These are phyloP conservation scores for Columba guinea DNA, from an alignment of 2,797 vertebrate species.

Conservation along the genomic window DNA sequence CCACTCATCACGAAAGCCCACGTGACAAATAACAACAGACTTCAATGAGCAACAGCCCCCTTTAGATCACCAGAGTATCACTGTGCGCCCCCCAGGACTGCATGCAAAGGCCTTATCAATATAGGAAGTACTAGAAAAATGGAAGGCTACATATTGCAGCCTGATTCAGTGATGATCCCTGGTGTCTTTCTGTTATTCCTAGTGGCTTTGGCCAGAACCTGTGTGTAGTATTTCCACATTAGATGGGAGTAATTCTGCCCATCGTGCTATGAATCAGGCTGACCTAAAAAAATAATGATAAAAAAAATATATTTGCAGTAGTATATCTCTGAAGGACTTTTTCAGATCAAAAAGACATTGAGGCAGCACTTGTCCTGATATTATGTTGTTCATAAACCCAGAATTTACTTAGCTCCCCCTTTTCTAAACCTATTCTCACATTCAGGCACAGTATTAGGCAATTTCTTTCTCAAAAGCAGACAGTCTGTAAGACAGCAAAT, in stretches of 20 bases:
- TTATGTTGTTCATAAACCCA: background rate
- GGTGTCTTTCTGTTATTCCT: background rate
- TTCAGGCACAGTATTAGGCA: background rate
- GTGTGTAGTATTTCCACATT: background rate
- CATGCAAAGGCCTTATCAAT: accelerated
- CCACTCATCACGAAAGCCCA: background rate
- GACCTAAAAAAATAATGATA: background rate
- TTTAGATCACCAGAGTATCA: background rate
- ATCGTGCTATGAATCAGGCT: background rate
- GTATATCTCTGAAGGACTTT: background rate
- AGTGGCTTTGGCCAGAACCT: background rate
- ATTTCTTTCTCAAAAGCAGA: background rate
- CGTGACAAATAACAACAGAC: background rate
- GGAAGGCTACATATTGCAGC: background rate
- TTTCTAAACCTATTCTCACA: background rate
- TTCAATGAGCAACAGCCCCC: background rate
- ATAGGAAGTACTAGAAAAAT: background rate
- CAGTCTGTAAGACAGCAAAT: background rate
- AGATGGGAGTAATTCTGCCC: background rate
- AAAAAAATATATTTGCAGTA: background rate
- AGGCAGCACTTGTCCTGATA: background rate
- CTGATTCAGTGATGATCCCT: background rate
- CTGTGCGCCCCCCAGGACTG: background rate
- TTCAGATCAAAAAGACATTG: background rate
- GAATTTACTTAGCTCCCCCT: background rate